Evolutionary conservation across 1,140 invertebrate species (phyloP), one percentile per base, ranked within the genome.

Genomic region (Coptotermes formosanus): DNA sequence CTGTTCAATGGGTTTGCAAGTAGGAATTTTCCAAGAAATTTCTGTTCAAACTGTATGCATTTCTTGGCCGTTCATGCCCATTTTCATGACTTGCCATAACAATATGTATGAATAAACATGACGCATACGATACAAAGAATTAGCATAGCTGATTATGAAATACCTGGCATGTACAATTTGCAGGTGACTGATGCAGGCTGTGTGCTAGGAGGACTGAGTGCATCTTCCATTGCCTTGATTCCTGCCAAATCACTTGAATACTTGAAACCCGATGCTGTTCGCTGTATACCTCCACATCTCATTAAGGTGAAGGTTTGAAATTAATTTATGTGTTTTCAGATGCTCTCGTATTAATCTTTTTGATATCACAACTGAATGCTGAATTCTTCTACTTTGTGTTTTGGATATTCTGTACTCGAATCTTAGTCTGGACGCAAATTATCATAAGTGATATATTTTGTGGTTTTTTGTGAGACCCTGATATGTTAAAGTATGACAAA

Each of bases 151-250:
- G 7, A 14, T 55, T 48, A 6, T 48, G 45, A 48, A 48, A 12
- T 19, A 55, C 0, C 23, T 59, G 21, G 19, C 21, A 21, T 16
- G 44, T 82, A 43, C 21, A 19, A 82, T 83, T 21, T 64, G 21
- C 83, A 84, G 83, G 52, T 84, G 3, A 59, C n/a, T 52, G 48
- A 11, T 3, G 16, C 59, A 55, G 83, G 83, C 48, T 84, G 83
- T n/a, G 43, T 84, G n/a, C 48, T 84, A 23, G 43, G 19, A 84
- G 83, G 83, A 55, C 83, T 84, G 0, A 32, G 30, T 8, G 14
- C 48, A 6, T 21, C 21, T 32, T 52, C n/a, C 43, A 84, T 84
- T 84, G 83, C 45, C 25, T 84, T 48, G 0, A 84, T 84, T 25
- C 83, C 83, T 38, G 43, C 48, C 7, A 64, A 52, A 8, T 52